Base-by-base conservation (phyloP, 2,888 invertebrate genomes). In the Sycophila texana region DNA sequence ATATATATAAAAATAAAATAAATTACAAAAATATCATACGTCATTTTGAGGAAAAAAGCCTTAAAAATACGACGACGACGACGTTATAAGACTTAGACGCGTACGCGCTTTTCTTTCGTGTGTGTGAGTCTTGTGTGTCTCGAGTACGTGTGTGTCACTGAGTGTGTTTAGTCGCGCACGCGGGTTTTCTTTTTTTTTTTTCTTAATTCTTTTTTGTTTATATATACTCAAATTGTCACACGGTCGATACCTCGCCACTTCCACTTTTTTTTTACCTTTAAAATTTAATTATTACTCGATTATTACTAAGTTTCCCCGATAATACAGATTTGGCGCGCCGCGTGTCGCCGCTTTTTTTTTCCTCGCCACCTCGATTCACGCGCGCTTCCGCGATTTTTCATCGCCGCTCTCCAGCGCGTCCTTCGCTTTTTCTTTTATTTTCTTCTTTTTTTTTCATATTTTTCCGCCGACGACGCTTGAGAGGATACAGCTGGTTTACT, bases 261-360 rank as follows among this genome's bases (percentile, higher is more conserved):
- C n/a, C 16, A 72, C 55, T 79, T 71, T 49, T 26, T 76, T 10
- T 10, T 39, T 39, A 30, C 30, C 7, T 80, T 81, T 74, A 79
- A 74, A 82, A 82, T 84, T 86, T 85, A 85, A 77, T 85, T 84
- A 86, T 85, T 84, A 85, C 85, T 87, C 85, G 85, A 86, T 88
- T 88, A 88, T 86, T 86, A 86, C 88, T 87, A 86, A 84, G 78
- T 80, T 82, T 66, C 68, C 81, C 84, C 83, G 85, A 86, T 86
- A 87, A 86, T 88, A 88, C 86, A 85, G 84, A 84, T 13, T 63
- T 47, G 68, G 70, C 65, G 55, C 75, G 81, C 80, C 81, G 78
- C 81, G 78, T 79, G 81, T 79, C 72, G 63, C 80, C 77, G 16
- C 22, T 12, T 57, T 13, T 16, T 3, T 20, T 12, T 20, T 20